Percentiles rank a stretch among this genome's conserved stretches.
Conservation (phyloP, 2,888 invertebrate species). For the Drosophila setosimentum region DNA sequence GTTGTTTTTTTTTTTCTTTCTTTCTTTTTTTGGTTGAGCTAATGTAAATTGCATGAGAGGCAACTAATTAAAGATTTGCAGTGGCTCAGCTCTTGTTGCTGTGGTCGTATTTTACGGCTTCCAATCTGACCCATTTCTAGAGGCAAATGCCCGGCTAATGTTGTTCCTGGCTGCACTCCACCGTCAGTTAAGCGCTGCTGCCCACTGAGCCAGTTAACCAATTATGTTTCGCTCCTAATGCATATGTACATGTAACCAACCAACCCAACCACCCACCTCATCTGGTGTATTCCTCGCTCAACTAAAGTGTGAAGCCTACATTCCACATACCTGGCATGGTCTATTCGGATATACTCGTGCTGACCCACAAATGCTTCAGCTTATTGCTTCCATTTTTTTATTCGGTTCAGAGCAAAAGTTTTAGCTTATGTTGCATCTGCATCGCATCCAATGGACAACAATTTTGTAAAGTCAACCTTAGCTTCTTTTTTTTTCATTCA, state of each 20-base stretch:
- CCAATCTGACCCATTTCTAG: constrained; percentile 59
- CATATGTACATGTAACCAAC: background rate
- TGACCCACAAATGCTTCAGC: constrained; percentile 70
- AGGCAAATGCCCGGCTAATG: constrained; percentile 39
- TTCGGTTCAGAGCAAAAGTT: constrained; percentile 61
- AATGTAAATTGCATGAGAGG: constrained; percentile 42
- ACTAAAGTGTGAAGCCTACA: background rate
- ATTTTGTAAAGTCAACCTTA: constrained; percentile 40
- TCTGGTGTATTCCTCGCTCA: background rate
- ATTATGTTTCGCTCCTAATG: constrained; percentile 39
- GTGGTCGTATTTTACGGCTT: constrained; percentile 54
- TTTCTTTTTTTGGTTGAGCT: constrained; percentile 11
- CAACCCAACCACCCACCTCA: background rate
- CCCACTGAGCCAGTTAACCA: constrained; percentile 52
- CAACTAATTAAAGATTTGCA: constrained; percentile 58
- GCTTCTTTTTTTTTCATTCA: background rate
- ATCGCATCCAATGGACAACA: constrained; percentile 51
- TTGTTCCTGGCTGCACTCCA: constrained; percentile 14
- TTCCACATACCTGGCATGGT: background rate
- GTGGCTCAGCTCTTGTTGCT: constrained; percentile 15
- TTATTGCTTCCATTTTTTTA: constrained; percentile 70
- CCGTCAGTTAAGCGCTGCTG: constrained; percentile 8
- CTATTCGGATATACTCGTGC: constrained; percentile 27
- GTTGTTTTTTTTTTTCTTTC: background rate
- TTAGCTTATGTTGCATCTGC: constrained; percentile 49